These are phyloP conservation scores for Caenorhabditis sp. DNA, from an alignment of 2,888 invertebrate species.

Conservation along the genomic window DNA sequence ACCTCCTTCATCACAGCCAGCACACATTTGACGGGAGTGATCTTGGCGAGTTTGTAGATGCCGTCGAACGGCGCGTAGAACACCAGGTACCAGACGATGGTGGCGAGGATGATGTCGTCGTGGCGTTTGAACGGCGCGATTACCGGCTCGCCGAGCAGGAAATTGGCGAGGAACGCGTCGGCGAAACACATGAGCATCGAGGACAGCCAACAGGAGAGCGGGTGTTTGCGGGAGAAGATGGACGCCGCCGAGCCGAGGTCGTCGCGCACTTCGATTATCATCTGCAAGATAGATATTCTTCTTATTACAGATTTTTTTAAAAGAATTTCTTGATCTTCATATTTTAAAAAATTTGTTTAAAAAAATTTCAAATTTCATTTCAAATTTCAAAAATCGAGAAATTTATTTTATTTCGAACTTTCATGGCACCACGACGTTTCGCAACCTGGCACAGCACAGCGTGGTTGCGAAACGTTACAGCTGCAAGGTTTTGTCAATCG, in stretches of 20 bases:
- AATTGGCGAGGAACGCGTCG: slow-evolving; percentile 93
- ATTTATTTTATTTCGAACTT: no score
- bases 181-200: slow-evolving; percentile 97
- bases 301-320: no score
- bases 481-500: no score
- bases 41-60: slow-evolving; percentile 95
- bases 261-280: slow-evolving; percentile 81
- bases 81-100: slow-evolving; percentile 89
- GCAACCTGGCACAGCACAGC: no score
- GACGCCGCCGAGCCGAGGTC: slow-evolving; percentile 88
- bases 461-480: no score
- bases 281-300: slow-evolving; percentile 68
- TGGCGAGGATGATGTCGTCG: slow-evolving; percentile 90
- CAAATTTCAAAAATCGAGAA: no score
- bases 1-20: slow-evolving; percentile 81
- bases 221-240: slow-evolving; percentile 96
- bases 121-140: slow-evolving; percentile 96
- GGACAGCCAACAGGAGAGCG: slow-evolving; percentile 97
- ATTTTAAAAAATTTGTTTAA: no score
- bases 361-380: no score
- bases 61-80: slow-evolving; percentile 99
- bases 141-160: slow-evolving; percentile 95
- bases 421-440: no score
- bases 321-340: no score
- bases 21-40: slow-evolving; percentile 80